These are phyloP conservation scores for Drosophila athabasca DNA, from an alignment of 1,140 invertebrate species.

Conservation along the genomic window DNA sequence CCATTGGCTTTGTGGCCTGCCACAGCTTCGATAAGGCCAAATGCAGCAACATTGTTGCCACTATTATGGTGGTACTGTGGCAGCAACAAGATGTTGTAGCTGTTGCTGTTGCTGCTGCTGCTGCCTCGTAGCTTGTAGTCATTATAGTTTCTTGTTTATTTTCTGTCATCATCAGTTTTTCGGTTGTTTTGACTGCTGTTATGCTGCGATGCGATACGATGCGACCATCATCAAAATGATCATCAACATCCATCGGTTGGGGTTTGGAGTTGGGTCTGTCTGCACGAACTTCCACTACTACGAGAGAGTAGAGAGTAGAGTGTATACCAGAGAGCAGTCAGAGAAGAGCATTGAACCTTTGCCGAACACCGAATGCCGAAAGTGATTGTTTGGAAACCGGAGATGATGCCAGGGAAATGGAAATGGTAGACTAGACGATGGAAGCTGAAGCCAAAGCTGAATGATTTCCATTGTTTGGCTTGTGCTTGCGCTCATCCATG, in stretches of 20 bases:
- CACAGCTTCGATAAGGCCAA: conserved; percentile 25
- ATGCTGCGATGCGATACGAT: conserved; percentile 45
- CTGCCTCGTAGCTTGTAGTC: conserved; percentile 11
- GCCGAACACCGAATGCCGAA: conserved; percentile 27
- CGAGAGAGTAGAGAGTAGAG: not conserved
- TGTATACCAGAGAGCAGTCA: conserved; percentile 13
- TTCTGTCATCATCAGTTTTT: conserved; percentile 55
- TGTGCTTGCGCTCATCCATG: conserved; percentile 16
- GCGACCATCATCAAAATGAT: conserved; percentile 24
- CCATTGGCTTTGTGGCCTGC: conserved; percentile 4
- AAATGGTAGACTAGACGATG: too few relatives aligned
- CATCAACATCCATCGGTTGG: conserved; percentile 52
- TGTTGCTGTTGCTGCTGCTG: conserved; percentile 31
- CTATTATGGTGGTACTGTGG: conserved; percentile 31
- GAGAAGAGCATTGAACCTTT: conserved; percentile 61
- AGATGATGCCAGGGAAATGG: conserved; percentile 26
- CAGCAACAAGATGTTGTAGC: conserved; percentile 10
- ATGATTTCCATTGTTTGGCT: conserved; percentile 51
- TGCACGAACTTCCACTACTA: conserved; percentile 51
- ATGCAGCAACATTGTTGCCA: conserved; percentile 47
- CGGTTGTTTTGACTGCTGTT: conserved; percentile 45
- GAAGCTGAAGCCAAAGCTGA: conserved; percentile 15
- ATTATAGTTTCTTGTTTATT: conserved; percentile 55
- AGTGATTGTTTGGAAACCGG: conserved; percentile 60
- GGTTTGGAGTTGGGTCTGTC: conserved; percentile 5